phyloP scores from a whole-genome alignment of 2,888 invertebrate genomes.

The Gymnoscelis rufifasciata region DNA sequence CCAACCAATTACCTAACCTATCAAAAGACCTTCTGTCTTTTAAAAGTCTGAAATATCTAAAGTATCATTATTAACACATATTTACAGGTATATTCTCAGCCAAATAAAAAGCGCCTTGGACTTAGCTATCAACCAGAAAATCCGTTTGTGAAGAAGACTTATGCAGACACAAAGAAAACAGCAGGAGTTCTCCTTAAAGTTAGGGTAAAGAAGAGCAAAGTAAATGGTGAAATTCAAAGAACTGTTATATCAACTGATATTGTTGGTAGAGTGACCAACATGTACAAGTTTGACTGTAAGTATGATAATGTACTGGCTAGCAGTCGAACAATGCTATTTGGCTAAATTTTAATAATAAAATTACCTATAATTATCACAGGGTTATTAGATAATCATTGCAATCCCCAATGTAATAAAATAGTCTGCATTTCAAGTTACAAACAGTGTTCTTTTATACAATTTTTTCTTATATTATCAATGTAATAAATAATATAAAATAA shows the following conservation, averaged over 20 bases:
- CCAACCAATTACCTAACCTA: too few species aligned
- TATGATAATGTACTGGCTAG: conserved; percentile 21
- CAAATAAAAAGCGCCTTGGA: conserved; percentile 82
- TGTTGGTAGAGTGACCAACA: conserved; percentile 79
- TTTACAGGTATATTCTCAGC: conserved; percentile 50
- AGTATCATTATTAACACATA: not conserved
- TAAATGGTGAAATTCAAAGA: conserved; percentile 51
- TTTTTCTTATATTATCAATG: too few species aligned
- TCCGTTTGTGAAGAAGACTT: conserved; percentile 87
- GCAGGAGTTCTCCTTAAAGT: conserved; percentile 87
- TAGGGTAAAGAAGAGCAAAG: conserved; percentile 77
- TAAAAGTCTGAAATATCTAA: too few species aligned
- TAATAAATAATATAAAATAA: too few species aligned
- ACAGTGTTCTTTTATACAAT: too few species aligned
- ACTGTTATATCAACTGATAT: conserved; percentile 72
- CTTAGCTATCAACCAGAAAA: conserved; percentile 90
- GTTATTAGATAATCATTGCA: too few species aligned
- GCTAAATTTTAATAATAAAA: too few species aligned
- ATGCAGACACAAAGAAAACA: conserved; percentile 82
- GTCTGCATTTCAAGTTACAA: too few species aligned
- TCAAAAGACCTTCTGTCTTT: too few species aligned
- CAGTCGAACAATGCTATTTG: too few species aligned
- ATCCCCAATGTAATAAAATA: too few species aligned
- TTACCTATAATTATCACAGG: too few species aligned
- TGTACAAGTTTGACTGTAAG: conserved; percentile 83